Evolutionary conservation across 2,888 invertebrate species (phyloP).

Genomic region (Drosophila planitibia): DNA sequence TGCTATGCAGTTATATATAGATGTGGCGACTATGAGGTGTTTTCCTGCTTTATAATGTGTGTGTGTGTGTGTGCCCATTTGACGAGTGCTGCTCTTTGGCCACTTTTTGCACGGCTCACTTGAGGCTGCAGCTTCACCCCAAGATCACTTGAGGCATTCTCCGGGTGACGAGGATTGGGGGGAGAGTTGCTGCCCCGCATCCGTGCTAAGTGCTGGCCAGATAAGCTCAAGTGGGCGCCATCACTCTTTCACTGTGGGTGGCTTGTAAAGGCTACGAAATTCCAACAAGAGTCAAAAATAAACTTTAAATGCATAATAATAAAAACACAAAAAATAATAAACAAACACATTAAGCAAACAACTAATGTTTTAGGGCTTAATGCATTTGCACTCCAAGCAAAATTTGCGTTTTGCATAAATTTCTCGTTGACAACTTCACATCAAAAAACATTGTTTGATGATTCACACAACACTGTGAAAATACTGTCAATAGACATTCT

Average conservation of each 20-base stretch:
- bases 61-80: constrained; percentile 63
- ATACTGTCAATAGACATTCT: constrained; percentile 29
- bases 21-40: constrained; percentile 62
- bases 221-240: constrained; percentile 70
- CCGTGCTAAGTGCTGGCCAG: constrained; percentile 41
- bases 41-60: constrained; percentile 63
- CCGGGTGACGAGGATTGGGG: neutral
- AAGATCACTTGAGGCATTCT: constrained; percentile 34
- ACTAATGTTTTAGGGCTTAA: constrained; percentile 29
- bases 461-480: constrained; percentile 39
- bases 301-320: constrained; percentile 55
- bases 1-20: constrained; percentile 73
- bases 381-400: constrained; percentile 44
- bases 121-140: constrained; percentile 31
- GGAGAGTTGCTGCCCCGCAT: neutral
- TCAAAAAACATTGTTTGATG: constrained; percentile 37
- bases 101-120: constrained; percentile 69
- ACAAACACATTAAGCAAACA: constrained; percentile 11
- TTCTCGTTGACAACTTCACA: constrained; percentile 45
- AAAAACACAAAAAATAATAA: constrained; percentile 4
- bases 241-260: constrained; percentile 46
- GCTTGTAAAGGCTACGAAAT: constrained; percentile 31
- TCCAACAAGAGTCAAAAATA: constrained; percentile 59
- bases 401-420: constrained; percentile 4
- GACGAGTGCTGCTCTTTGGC: constrained; percentile 45